phyloP scores from a whole-genome alignment of 2,888 invertebrate genomes.

The Ormyrus labotus region DNA sequence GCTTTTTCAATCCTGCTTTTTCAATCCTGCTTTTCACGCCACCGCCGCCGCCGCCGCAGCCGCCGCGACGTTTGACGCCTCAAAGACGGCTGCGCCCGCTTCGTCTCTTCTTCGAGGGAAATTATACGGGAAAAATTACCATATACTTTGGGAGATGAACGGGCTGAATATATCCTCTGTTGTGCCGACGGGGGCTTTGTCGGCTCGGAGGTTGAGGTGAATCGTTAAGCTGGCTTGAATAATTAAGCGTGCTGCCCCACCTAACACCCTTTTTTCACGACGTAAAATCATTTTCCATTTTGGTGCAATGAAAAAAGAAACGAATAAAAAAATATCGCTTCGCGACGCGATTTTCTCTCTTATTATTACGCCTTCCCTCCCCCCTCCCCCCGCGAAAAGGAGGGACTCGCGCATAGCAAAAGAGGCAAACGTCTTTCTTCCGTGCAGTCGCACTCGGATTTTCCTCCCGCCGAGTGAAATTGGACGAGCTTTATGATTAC shows the following conservation, averaged over 20 bases:
- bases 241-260: too few species aligned
- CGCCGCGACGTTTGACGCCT: slow-evolving; percentile 3
- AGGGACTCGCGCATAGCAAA: background rate
- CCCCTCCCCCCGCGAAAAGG: background rate
- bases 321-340: too few species aligned
- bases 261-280: too few species aligned
- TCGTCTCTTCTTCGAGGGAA: background rate
- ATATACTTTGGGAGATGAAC: background rate
- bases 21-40: background rate
- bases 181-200: too few species aligned
- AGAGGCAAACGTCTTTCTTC: slow-evolving; percentile 33
- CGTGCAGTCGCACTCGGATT: slow-evolving; percentile 56
- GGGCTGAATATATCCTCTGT: too few species aligned
- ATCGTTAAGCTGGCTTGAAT: too few species aligned
- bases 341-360: too few species aligned
- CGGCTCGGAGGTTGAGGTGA: too few species aligned
- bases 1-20: slow-evolving; percentile 5
- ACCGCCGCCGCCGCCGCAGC: background rate
- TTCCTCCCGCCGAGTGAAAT: slow-evolving; percentile 51
- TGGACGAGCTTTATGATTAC: slow-evolving; percentile 55
- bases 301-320: too few species aligned
- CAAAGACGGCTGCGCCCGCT: background rate
- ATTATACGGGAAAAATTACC: slow-evolving; percentile 19
- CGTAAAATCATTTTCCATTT: too few species aligned
- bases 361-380: background rate